Evolutionary conservation across 2,113 vertebrate species (phyloP).

Genomic region (Rhinichthys klamathensis): DNA sequence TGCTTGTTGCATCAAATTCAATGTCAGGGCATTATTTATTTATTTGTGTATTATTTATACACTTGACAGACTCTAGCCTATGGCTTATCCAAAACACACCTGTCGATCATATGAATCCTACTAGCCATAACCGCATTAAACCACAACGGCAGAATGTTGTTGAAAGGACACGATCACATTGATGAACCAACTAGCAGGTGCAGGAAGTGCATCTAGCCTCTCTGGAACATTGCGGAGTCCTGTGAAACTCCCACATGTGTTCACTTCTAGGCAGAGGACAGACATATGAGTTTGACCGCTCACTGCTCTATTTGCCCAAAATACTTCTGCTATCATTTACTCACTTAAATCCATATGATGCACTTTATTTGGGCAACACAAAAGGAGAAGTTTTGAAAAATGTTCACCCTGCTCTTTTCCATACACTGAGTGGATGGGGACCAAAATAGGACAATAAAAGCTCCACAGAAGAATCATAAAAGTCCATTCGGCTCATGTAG

Average conservation of each 20-base stretch:
- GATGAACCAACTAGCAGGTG: constrained; percentile 29
- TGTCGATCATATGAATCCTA: neutral
- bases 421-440: neutral
- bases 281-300: neutral
- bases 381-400: neutral
- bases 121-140: neutral
- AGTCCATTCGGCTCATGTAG: neutral
- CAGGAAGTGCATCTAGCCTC: constrained; percentile 8
- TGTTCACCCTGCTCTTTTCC: neutral
- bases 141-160: neutral
- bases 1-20: neutral
- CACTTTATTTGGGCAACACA: neutral
- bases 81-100: neutral
- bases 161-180: neutral
- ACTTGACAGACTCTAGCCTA: neutral
- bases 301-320: neutral
- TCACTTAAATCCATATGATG: neutral
- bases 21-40: neutral
- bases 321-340: neutral
- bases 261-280: constrained; percentile 6
- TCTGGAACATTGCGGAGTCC: neutral
- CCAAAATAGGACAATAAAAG: neutral
- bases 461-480: neutral
- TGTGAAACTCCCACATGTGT: neutral
- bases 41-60: neutral